Evolutionary conservation across 2,113 vertebrate species (phyloP), one percentile per base, ranked within the genome.

Genomic region (Poicephalus gulielmi): DNA sequence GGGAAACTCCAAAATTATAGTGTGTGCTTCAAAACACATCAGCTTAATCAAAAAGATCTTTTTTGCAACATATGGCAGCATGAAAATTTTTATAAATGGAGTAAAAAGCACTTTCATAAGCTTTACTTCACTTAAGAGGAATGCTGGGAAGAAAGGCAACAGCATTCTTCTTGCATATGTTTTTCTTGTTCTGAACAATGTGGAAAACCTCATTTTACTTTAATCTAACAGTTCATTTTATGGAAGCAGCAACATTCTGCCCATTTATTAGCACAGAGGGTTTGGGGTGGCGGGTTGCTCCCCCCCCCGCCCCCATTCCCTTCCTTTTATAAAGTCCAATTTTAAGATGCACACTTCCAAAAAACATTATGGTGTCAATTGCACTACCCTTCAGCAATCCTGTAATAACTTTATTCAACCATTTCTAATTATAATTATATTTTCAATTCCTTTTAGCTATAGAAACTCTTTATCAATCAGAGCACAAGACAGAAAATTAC

Each of bases 401-500:
- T 98, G 98, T 98, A 99, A 98, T 99, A 99, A 99, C 98, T 99
- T 99, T 98, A 99, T 98, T 98, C 98, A 98, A 99, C 98, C 98
- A 98, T 99, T 99, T 99, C 98, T 98, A 98, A 98, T 98, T 99
- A 98, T 99, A 99, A 99, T 99, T 98, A 98, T 98, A 99, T 99
- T 99, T 99, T 98, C 95, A 98, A 98, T 98, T 98, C 98, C 98
- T 98, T 99, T 99, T 98, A 98, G 98, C 98, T 98, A 98, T 98
- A 98, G 98, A 98, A 99, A 98, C 99, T 99, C 98, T 99, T 99
- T 99, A 99, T 99, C 99, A 99, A 99, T 98, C 98, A 98, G 98
- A 98, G 98, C 99, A 96, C 99, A 98, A 99, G 98, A 99, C 98
- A 98, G 98, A 99, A 99, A 99, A 99, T 99, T 99, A 99, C 99